Percentiles rank a stretch among this genome's conserved stretches.
Evolutionary conservation across 2,797 vertebrate species (phyloP).

Genomic region (Loris lydekkerianus): DNA sequence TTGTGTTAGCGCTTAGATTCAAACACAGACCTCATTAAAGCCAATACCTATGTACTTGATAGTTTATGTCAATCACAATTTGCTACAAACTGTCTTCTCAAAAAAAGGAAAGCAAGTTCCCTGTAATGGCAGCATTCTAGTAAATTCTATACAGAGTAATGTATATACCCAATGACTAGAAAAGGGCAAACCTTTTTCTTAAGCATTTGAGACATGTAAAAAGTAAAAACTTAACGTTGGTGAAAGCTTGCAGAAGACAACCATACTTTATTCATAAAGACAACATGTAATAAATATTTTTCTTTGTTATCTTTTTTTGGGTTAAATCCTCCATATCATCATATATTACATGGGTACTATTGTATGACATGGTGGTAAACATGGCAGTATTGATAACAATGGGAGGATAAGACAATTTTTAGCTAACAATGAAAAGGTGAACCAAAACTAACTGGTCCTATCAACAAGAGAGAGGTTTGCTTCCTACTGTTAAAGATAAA

Average conservation of each 20-base stretch:
- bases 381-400: background rate
- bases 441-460: background rate
- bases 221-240: constrained; percentile 2
- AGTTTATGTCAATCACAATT: constrained; percentile 1
- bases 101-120: background rate
- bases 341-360: background rate
- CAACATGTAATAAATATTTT: background rate
- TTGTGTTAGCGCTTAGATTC: background rate
- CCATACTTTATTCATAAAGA: background rate
- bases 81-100: background rate
- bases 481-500: background rate
- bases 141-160: background rate
- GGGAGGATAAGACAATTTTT: background rate
- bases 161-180: background rate
- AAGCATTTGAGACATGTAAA: background rate
- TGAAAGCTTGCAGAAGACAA: background rate
- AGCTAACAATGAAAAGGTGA: background rate
- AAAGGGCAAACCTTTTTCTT: background rate
- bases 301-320: background rate
- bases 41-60: background rate
- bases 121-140: background rate
- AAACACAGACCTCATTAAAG: background rate
- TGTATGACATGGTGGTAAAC: background rate
- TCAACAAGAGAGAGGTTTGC: background rate
- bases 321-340: background rate